phyloP scores from a whole-genome alignment of 2,797 vertebrate genomes.

The Salarias fasciatus region DNA sequence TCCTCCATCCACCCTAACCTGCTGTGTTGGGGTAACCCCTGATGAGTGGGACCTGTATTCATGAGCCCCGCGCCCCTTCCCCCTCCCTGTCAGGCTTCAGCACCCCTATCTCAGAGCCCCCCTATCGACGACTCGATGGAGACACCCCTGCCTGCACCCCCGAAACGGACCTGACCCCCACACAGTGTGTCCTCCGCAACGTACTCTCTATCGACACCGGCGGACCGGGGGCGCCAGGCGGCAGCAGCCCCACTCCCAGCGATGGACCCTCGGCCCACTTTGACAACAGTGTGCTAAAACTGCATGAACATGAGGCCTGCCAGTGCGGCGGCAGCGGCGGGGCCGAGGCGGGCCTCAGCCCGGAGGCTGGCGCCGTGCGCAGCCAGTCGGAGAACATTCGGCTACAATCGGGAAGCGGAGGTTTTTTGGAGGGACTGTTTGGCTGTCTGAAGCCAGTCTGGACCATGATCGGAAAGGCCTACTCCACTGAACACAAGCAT shows the following conservation, averaged over 20 bases:
- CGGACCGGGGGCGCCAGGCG: conserved; percentile 69
- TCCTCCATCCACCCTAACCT: conserved; percentile 71
- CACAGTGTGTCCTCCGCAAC: conserved; percentile 93
- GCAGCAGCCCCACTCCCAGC: conserved; percentile 85
- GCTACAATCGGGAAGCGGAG: conserved; percentile 88
- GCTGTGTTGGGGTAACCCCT: conserved; percentile 77
- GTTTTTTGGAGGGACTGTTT: conserved; percentile 96
- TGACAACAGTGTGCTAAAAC: conserved; percentile 88
- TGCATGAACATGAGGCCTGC: conserved; percentile 87
- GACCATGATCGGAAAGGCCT: conserved; percentile 98
- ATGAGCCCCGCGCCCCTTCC: conserved; percentile 92
- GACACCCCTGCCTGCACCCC: conserved; percentile 92
- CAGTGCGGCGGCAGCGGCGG: conserved; percentile 75
- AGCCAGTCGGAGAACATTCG: conserved; percentile 83
- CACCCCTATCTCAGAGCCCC: conserved; percentile 87
- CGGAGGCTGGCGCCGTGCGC: conserved; percentile 80
- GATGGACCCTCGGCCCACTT: conserved; percentile 84
- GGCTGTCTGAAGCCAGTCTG: conserved; percentile 95
- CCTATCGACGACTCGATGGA: conserved; percentile 88
- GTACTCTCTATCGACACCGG: conserved; percentile 89
- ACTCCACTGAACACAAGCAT: conserved; percentile 96
- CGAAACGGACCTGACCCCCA: conserved; percentile 92
- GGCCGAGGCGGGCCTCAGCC: conserved; percentile 76
- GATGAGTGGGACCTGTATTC: conserved; percentile 91
- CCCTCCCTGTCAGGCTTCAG: conserved; percentile 92